Conservation (phyloP, 2,113 vertebrate species). For the Sinocyclocheilus rhinocerous region DNA sequence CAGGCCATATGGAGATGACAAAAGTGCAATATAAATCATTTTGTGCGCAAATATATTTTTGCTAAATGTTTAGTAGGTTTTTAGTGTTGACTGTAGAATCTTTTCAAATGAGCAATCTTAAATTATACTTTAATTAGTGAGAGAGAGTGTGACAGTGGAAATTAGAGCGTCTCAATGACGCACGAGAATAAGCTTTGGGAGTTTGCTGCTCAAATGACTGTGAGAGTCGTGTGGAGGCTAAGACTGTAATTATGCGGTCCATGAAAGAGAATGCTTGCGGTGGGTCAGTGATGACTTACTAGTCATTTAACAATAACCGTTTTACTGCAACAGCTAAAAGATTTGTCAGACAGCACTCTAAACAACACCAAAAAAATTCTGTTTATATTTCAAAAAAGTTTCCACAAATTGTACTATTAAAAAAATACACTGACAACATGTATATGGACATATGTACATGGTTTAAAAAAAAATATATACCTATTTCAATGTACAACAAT, state of each 20-base stretch:
- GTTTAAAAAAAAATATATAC: no score
- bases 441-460: no score
- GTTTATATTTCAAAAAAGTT: background rate
- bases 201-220: conserved; percentile 38
- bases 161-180: conserved; percentile 7
- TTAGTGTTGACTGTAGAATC: conserved; percentile 22
- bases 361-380: background rate
- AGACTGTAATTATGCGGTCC: conserved; percentile 53
- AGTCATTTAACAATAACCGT: conserved; percentile 8
- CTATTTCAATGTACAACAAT: no score
- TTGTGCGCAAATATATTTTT: background rate
- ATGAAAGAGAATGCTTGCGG: conserved; percentile 46
- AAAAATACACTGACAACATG: no score
- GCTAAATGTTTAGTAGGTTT: conserved; percentile 18
- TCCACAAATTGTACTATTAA: background rate
- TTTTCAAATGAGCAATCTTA: conserved; percentile 38
- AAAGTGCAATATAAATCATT: background rate
- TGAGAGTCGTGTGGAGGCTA: conserved; percentile 41
- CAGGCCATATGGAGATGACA: background rate
- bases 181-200: conserved; percentile 27
- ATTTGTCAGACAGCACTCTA: background rate
- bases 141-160: conserved; percentile 22
- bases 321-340: background rate
- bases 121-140: conserved; percentile 17
- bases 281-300: conserved; percentile 51